These are phyloP conservation scores for Trichopoda pennipes DNA, from an alignment of 2,888 invertebrate genomes.

Conservation along the genomic window DNA sequence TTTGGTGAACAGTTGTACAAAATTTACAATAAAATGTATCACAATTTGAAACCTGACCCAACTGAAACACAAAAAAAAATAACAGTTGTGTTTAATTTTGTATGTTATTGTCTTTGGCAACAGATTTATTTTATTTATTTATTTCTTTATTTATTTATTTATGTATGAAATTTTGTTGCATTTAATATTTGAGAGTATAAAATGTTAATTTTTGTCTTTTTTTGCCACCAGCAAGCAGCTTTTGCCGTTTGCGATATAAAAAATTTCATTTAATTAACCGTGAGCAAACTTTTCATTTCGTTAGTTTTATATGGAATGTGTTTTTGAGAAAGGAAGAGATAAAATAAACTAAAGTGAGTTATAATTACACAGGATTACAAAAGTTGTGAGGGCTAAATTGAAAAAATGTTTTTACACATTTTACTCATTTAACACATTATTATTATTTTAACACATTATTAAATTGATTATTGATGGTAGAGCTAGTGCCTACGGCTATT, in stretches of 20 bases:
- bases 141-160: constrained; percentile 23
- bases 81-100: constrained; percentile 64
- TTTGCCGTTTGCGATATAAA: constrained; percentile 53
- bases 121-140: constrained; percentile 51
- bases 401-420: too few species aligned
- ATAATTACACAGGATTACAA: too few species aligned
- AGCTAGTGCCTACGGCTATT: too few species aligned
- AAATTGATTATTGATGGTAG: too few species aligned
- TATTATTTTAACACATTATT: too few species aligned
- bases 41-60: constrained; percentile 75
- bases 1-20: constrained; percentile 10
- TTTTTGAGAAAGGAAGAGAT: background rate
- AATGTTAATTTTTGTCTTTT: constrained; percentile 59
- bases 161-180: constrained; percentile 5
- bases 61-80: constrained; percentile 60
- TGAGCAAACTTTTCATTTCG: constrained; percentile 52
- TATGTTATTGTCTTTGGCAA: constrained; percentile 45
- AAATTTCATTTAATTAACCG: background rate
- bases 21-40: constrained; percentile 73
- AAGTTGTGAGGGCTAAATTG: too few species aligned
- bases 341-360: background rate
- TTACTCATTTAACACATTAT: too few species aligned
- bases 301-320: constrained; percentile 27
- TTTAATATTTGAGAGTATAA: constrained; percentile 29
- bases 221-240: constrained; percentile 43